phyloP scores from a whole-genome alignment of 2,113 vertebrate genomes.

The Oncorhynchus masou region DNA sequence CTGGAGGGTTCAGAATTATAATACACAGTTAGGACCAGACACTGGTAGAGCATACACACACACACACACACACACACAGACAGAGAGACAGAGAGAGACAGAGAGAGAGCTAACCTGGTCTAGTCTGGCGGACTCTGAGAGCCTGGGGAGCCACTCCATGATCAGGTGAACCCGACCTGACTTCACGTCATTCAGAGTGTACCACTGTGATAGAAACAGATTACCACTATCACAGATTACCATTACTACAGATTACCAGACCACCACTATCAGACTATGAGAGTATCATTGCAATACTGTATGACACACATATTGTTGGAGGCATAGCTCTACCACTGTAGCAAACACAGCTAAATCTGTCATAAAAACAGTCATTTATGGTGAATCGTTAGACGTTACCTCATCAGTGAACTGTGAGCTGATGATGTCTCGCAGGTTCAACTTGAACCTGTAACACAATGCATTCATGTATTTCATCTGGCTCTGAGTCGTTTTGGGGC shows the following conservation, averaged over 20 bases:
- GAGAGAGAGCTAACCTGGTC: constrained; percentile 74
- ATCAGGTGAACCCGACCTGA: constrained; percentile 85
- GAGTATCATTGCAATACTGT: neutral
- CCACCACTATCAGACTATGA: neutral
- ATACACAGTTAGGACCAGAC: neutral
- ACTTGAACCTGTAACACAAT: constrained; percentile 77
- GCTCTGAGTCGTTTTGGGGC: neutral
- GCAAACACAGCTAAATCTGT: constrained; percentile 19
- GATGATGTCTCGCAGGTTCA: constrained; percentile 78
- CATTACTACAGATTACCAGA: constrained; percentile 4
- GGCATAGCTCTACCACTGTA: neutral
- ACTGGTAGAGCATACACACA: neutral
- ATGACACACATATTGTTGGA: neutral
- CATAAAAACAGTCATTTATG: too few relatives aligned
- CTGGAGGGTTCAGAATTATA: constrained; percentile 51
- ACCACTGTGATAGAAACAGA: constrained; percentile 75
- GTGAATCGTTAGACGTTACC: constrained; percentile 58
- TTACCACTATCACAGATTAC: neutral
- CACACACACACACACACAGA: neutral
- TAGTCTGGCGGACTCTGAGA: constrained; percentile 71
- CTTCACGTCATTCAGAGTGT: constrained; percentile 84
- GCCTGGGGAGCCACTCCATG: constrained; percentile 81
- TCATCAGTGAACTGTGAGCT: constrained; percentile 78
- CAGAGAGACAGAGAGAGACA: neutral
- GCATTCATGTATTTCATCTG: neutral